Evolutionary conservation across 2,888 invertebrate genomes (phyloP), one percentile per base, ranked within the genome.

Genomic region (Caradrina kadenii): DNA sequence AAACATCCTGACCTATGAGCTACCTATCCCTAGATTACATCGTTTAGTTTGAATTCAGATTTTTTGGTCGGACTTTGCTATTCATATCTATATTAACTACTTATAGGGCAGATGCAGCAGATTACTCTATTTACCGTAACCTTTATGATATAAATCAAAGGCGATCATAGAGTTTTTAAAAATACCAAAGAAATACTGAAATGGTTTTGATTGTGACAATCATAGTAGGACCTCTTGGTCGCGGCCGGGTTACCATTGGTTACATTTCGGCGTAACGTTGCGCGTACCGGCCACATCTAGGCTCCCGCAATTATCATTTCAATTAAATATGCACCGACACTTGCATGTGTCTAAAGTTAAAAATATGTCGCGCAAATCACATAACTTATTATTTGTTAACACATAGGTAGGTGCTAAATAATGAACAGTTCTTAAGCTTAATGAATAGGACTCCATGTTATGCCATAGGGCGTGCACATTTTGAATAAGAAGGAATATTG

Each of bases 211-310:
- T 52, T 50, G 61, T 52, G 50, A 62, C 39, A 66, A 21, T 64
- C 6, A 21, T 17, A 65, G n/a, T 17, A 31, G 19, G 52, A 21
- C 13, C 42, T 22, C 39, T 70, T 22, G 21, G 6, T 54, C 49
- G 31, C n/a, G 52, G 21, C 15, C 15, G n/a, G 21, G 39, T 63
- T 21, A 49, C 39, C 17, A 11, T 59, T 71, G 39, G 48, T 22
- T 26, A 42, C 39, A 35, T 64, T 54, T 59, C 3, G 13, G 15
- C 15, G 19, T 71, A 64, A 71, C 48, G 15, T 63, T 39, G 11
- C 63, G 31, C 26, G 17, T 39, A 39, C 63, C 11, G 48, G 45
- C 17, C 10, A 42, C 56, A 39, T 26, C 58, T 63, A 39, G 53
- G 45, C 26, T 31, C 21, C 22, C 15, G n/a, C n/a, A 19, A 39